Evolutionary conservation across 2,113 vertebrate genomes (phyloP), one percentile per base, ranked within the genome.

Genomic region (Thymallus thymallus): DNA sequence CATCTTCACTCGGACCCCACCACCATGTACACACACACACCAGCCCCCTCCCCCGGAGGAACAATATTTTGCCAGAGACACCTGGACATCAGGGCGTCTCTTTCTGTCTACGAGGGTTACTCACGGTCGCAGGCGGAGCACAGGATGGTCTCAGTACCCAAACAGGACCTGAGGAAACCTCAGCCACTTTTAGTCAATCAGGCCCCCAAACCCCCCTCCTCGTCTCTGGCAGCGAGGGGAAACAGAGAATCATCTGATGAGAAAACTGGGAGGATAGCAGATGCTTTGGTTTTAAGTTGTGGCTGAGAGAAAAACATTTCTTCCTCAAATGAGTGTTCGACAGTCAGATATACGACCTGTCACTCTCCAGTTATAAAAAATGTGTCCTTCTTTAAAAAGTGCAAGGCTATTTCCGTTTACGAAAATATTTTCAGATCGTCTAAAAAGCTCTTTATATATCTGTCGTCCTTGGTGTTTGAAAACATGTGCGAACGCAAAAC

Each of bases 21-120:
- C 62, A 56, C 79, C 29, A 75, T 62, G 71, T 41, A 63, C 67
- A 73, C 29, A 68, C 24, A 61, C 71, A 68, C 29, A 29, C 29
- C 18, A 69, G 9, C 9, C 35, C 77, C 74, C 5, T 26, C 66
- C 55, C 77, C 72, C 76, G 48, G 77, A 2, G 83, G 68, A 83
- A 86, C 85, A 90, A 91, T 91, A 89, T 92, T 91, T 90, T 87
- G 87, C 86, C 80, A 90, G 79, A 82, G 84, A 88, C 76, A 72
- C 75, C 82, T 61, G 86, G 88, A 88, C 86, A 80, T 74, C 62
- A 72, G 84, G 87, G 86, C 83, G 85, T 89, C 86, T 87, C 81
- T 62, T 76, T 80, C 83, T 76, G 79, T 73, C 71, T 79, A 66
- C 66, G 35, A 41, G 35, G 35, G 35, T 41, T 41, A 41, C 35